Evolutionary conservation across 2,797 vertebrate species (phyloP), one percentile per base, ranked within the genome.

Genomic region (Arctocebus calabarensis): DNA sequence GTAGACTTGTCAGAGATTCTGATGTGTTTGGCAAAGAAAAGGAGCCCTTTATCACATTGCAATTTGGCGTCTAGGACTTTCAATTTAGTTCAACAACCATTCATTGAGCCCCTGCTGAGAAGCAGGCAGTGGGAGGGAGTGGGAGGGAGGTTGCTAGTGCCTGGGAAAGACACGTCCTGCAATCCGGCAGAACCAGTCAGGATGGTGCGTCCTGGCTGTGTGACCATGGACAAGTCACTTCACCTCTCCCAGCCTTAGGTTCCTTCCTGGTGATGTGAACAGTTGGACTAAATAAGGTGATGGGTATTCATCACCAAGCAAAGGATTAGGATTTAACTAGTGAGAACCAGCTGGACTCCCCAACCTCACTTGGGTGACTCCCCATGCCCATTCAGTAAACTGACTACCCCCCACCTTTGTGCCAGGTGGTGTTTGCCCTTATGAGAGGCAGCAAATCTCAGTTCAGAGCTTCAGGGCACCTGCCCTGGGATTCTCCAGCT

Each of bases 71-170:
- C 27, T 78, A 77, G 52, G 27, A 19, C 75, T 97, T 97, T 90
- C 92, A 96, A 19, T 93, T 96, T 84, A 62, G 52, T 62, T 93
- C 81, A 45, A 19, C 84, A n/a, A 14, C 79, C 27, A 2, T 90
- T 92, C 40, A 11, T 4, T 22, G 64, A 89, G 64, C 45, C 81
- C 95, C 95, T 74, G 94, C 89, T 82, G 93, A 27, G 73, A 10
- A 27, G n/a, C 75, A 92, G 79, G 92, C 57, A 57, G 52, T n/a
- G 43, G 84, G 75, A 64, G 57, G 40, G 11, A n/a, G 22, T 5
- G 0, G 2, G 37, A 64, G 0, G 1, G n/a, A 75, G 43, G 81
- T 40, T 93, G 48, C 79, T 3, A 6, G 59, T 16, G 43, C 59
- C 92, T 71, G 64, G 61, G 32, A 10, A 62, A 13, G 73, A 64